Conservation (phyloP, 2,113 vertebrate species). For the Cynopterus brachyotis region DNA sequence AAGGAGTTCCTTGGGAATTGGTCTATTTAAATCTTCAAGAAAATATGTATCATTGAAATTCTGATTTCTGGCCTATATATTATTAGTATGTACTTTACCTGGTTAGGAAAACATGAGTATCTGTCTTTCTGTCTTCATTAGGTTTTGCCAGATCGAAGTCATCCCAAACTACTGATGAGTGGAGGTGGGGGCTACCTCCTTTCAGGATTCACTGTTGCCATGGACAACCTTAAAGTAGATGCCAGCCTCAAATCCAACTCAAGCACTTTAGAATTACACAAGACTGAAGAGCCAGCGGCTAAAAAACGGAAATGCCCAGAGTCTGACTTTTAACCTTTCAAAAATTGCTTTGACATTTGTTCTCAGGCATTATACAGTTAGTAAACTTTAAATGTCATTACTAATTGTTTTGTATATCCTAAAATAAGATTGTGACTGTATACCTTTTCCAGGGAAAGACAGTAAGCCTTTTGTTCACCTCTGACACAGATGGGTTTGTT, state of each 20-base stretch:
- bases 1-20: not conserved
- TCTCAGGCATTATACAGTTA: conserved; percentile 56
- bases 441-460: not conserved
- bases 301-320: conserved; percentile 91
- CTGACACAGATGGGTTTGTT: not conserved
- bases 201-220: conserved; percentile 91
- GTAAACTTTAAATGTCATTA: conserved; percentile 39
- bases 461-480: not conserved
- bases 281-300: conserved; percentile 86
- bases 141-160: conserved; percentile 96
- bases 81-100: not conserved
- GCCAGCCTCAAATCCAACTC: conserved; percentile 69
- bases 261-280: conserved; percentile 60
- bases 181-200: conserved; percentile 95
- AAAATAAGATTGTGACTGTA: not conserved
- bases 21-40: not conserved
- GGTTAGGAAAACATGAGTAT: not conserved
- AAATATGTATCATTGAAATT: not conserved
- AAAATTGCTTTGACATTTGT: conserved; percentile 53
- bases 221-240: conserved; percentile 79
- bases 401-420: conserved; percentile 52
- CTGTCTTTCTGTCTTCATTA: conserved; percentile 73
- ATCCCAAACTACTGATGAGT: conserved; percentile 95
- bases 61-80: not conserved
- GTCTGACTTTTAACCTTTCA: conserved; percentile 76